Evolutionary conservation across 1,140 invertebrate genomes (phyloP).

Genomic region (Drusus annulatus): DNA sequence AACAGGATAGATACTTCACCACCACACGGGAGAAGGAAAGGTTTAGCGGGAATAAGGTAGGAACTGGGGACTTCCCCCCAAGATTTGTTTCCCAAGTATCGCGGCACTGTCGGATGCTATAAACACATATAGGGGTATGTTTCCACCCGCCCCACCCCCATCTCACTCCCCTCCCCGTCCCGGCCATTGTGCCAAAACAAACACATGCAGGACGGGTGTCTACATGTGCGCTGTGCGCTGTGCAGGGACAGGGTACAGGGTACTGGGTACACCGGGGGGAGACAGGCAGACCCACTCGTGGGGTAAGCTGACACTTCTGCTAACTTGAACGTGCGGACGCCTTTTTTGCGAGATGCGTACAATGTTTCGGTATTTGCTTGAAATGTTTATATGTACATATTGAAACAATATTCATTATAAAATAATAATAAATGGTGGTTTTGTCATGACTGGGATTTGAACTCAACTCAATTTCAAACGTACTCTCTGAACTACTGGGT

Average conservation of each 20-base stretch:
- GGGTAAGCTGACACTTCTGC: conserved; percentile 33
- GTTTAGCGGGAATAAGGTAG: conserved; percentile 18
- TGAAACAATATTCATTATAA: too few relatives aligned
- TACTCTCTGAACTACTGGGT: too few relatives aligned
- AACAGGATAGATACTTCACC: conserved; percentile 2
- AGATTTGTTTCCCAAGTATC: conserved; percentile 41
- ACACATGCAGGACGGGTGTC: conserved; percentile 21
- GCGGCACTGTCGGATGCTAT: conserved; percentile 28
- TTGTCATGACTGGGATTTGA: too few relatives aligned
- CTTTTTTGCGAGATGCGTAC: background rate
- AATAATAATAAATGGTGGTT: too few relatives aligned
- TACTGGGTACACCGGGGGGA: background rate
- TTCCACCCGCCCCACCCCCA: conserved; percentile 1
- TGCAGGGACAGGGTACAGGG: too few relatives aligned
- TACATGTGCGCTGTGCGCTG: background rate
- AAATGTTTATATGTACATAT: background rate
- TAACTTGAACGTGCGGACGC: conserved; percentile 17
- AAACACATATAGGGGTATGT: conserved; percentile 25
- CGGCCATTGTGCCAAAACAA: conserved; percentile 38
- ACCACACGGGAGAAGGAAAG: conserved; percentile 1
- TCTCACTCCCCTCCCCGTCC: too few relatives aligned
- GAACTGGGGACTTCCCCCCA: conserved; percentile 6
- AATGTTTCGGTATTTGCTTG: background rate
- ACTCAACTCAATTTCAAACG: too few relatives aligned
- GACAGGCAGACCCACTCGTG: conserved; percentile 5